A percentile compares a stretch with the other conserved stretches of the same genome.
Conservation (phyloP, 2,113 vertebrate genomes). For the Acanthochromis polyacanthus region DNA sequence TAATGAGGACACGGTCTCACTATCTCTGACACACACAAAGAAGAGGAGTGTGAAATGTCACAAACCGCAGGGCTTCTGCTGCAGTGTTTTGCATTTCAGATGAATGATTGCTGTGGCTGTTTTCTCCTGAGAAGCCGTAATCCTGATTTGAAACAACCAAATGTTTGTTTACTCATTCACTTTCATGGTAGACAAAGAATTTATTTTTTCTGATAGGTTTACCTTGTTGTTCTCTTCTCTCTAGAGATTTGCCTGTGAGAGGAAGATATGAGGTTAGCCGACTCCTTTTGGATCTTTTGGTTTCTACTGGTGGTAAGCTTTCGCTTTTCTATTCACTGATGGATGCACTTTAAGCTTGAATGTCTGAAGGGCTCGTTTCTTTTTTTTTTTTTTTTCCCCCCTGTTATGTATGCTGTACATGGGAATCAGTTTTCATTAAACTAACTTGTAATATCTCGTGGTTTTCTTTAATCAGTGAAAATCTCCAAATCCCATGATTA, state of each 20-base stretch:
- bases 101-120: constrained; percentile 42
- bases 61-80: constrained; percentile 36
- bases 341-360: constrained; percentile 4
- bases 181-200: constrained; percentile 43
- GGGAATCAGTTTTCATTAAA: constrained; percentile 24
- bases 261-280: constrained; percentile 78
- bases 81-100: constrained; percentile 70
- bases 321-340: constrained; percentile 1
- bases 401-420: background rate
- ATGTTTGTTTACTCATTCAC: constrained; percentile 61
- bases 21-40: background rate
- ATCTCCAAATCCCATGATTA: constrained; percentile 29
- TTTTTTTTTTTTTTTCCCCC: background rate
- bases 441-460: constrained; percentile 29
- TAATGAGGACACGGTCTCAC: background rate
- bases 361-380: background rate
- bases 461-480: constrained; percentile 45
- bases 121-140: constrained; percentile 45
- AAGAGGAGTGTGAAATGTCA: constrained; percentile 16
- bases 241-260: constrained; percentile 60
- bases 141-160: constrained; percentile 49
- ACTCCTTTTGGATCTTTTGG: constrained; percentile 72
- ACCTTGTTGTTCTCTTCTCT: constrained; percentile 36
- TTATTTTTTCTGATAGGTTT: constrained; percentile 32
- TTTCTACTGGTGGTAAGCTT: constrained; percentile 80